These are phyloP conservation scores for Chinchilla lanigera DNA, from an alignment of 2,113 vertebrate species.

Conservation along the genomic window DNA sequence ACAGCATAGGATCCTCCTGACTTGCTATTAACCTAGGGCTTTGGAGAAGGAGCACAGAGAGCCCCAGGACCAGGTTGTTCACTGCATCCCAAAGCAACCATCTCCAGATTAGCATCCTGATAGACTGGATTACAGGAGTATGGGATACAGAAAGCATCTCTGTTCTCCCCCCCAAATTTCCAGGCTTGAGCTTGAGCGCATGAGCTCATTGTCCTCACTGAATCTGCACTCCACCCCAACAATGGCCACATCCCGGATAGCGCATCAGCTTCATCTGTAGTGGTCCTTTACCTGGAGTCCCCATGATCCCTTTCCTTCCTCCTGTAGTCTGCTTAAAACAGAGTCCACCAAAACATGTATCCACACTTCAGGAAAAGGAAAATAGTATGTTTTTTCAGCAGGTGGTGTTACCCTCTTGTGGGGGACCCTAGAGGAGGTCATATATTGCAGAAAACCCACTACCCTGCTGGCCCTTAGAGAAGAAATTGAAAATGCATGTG, in stretches of 20 bases:
- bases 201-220: background rate
- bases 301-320: background rate
- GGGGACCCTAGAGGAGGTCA: background rate
- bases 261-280: background rate
- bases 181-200: background rate
- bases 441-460: background rate
- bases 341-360: background rate
- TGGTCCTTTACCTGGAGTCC: background rate
- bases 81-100: background rate
- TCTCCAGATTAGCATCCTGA: accelerated
- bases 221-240: background rate
- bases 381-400: background rate
- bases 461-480: background rate
- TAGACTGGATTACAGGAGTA: background rate
- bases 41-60: background rate
- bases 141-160: background rate
- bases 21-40: background rate
- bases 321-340: background rate
- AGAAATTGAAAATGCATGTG: background rate
- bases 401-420: background rate
- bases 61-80: background rate
- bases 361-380: background rate
- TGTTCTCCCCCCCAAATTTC: accelerated
- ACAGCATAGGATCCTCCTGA: background rate
- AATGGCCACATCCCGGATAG: background rate